These are phyloP conservation scores for Pharmacophagus antenor DNA, from an alignment of 2,888 invertebrate genomes.

Conservation along the genomic window DNA sequence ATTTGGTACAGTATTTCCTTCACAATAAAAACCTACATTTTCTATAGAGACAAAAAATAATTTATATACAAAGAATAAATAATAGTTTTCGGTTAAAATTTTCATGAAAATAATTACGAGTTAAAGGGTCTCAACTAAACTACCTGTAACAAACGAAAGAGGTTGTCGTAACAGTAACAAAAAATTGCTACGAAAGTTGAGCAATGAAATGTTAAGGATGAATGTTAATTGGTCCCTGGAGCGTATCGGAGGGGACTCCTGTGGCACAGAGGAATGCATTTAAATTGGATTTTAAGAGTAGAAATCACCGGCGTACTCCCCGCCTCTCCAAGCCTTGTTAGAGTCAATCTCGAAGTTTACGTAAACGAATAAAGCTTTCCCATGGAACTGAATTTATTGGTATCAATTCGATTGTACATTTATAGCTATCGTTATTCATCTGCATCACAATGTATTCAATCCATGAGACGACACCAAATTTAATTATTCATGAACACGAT, in stretches of 20 bases:
- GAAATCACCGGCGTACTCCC: constrained; percentile 74
- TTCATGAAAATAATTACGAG: too few species aligned
- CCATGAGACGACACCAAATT: constrained; percentile 13
- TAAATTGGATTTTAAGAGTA: constrained; percentile 82
- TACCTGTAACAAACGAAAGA: constrained; percentile 13
- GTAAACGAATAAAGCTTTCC: constrained; percentile 77
- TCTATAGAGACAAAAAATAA: too few species aligned
- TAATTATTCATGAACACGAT: constrained; percentile 20
- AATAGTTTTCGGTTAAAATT: too few species aligned
- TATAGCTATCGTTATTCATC: constrained; percentile 23
- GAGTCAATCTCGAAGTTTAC: constrained; percentile 79
- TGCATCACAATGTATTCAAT: constrained; percentile 25
- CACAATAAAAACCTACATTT: too few species aligned
- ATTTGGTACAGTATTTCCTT: too few species aligned
- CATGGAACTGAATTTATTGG: constrained; percentile 69
- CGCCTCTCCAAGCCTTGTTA: constrained; percentile 75
- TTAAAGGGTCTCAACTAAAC: not conserved
- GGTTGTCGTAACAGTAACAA: constrained; percentile 29
- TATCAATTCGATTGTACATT: constrained; percentile 52
- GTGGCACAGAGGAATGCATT: constrained; percentile 81
- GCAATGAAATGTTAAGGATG: constrained; percentile 80
- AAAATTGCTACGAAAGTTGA: constrained; percentile 55
- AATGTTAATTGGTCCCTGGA: constrained; percentile 79
- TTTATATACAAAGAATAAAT: too few species aligned
- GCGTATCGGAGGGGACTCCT: constrained; percentile 76